phyloP scores from a whole-genome alignment of 2,113 vertebrate species.

The Euleptes europaea region DNA sequence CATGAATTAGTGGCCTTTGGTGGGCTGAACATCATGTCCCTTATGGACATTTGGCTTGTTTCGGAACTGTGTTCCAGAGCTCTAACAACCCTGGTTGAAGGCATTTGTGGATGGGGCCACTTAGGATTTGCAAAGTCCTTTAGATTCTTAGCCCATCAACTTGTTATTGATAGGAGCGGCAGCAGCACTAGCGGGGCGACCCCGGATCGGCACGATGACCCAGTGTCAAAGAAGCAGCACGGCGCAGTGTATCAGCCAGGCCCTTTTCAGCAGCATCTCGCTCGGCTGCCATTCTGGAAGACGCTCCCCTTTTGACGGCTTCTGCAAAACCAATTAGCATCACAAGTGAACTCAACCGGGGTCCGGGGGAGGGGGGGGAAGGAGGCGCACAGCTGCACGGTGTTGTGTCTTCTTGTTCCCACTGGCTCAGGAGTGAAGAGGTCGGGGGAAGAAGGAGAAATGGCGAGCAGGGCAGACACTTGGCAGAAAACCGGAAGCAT shows the following conservation, averaged over 20 bases:
- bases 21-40: background rate
- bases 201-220: background rate
- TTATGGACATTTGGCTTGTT: background rate
- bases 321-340: conserved; percentile 41
- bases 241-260: too few species aligned
- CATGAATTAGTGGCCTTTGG: too few species aligned
- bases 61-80: background rate
- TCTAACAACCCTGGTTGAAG: background rate
- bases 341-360: background rate
- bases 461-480: background rate
- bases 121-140: background rate
- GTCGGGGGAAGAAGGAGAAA: background rate
- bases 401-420: background rate
- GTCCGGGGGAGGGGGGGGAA: background rate
- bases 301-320: background rate
- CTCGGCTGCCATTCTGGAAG: background rate
- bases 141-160: background rate
- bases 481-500: conserved; percentile 17
- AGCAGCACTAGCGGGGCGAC: background rate
- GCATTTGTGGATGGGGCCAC: background rate
- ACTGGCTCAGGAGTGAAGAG: background rate
- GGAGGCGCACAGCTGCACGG: conserved; percentile 9
- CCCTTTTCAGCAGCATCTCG: background rate
- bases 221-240: background rate
- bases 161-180: background rate